These are phyloP conservation scores for Phyto melanocephala DNA, from an alignment of 2,888 invertebrate genomes.

Conservation along the genomic window DNA sequence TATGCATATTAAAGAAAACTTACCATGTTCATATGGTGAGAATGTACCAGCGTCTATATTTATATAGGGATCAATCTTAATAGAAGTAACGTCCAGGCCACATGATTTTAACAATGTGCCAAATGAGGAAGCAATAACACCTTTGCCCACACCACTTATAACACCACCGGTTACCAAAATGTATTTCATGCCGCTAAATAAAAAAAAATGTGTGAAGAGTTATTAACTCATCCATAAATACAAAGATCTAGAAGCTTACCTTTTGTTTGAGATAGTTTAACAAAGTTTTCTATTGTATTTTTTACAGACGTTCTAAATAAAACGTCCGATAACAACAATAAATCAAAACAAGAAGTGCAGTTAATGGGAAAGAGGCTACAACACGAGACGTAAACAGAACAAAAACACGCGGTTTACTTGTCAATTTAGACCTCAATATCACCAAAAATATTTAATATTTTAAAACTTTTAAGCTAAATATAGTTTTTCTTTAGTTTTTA, in stretches of 20 bases:
- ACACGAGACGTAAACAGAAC: neutral
- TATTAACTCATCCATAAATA: too few relatives aligned
- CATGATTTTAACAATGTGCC: slow-evolving; percentile 97
- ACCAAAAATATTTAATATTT: neutral
- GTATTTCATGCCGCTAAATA: slow-evolving; percentile 90
- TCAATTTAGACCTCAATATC: too few relatives aligned
- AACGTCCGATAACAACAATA: neutral
- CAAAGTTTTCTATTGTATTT: neutral
- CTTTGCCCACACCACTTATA: slow-evolving; percentile 98
- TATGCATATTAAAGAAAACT: slow-evolving; percentile 70
- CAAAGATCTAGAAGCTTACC: neutral
- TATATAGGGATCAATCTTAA: slow-evolving; percentile 99
- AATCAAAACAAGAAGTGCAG: slow-evolving; percentile 13
- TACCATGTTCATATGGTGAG: slow-evolving; percentile 99
- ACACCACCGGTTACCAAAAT: slow-evolving; percentile 99
- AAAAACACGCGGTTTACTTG: slow-evolving; percentile 45
- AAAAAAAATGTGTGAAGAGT: neutral
- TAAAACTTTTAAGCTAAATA: too few relatives aligned
- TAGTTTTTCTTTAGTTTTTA: too few relatives aligned
- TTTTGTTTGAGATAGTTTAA: neutral
- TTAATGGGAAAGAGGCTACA: neutral
- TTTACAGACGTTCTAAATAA: neutral
- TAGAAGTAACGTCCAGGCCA: slow-evolving; percentile 97
- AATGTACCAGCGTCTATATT: slow-evolving; percentile 99
- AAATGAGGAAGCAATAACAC: slow-evolving; percentile 96